Conservation (phyloP, 2,113 vertebrate species). For the Cyphomyrus discorhynchus region DNA sequence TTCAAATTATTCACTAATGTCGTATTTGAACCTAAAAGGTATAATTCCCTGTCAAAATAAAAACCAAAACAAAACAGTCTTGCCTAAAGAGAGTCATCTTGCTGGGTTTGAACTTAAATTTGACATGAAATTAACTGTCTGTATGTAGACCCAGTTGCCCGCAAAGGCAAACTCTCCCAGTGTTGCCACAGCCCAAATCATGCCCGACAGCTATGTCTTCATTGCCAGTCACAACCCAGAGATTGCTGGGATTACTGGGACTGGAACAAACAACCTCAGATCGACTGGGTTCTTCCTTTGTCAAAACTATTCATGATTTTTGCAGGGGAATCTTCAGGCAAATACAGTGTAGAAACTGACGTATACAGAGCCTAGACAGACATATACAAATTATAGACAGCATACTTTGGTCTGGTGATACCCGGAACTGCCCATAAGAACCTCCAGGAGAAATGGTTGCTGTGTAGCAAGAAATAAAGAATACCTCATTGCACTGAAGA, state of each 20-base stretch:
- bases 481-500: neutral
- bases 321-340: neutral
- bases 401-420: neutral
- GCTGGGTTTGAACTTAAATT: neutral
- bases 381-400: neutral
- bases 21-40: neutral
- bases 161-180: neutral
- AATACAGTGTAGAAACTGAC: neutral
- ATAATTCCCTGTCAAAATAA: neutral
- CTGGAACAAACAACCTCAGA: neutral
- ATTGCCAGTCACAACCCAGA: neutral
- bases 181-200: neutral
- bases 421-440: neutral
- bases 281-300: neutral
- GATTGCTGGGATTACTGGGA: neutral
- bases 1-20: conserved; percentile 4
- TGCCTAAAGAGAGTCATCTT: neutral
- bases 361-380: neutral
- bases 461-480: neutral
- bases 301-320: neutral
- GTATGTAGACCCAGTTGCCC: neutral
- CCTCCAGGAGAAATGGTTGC: neutral
- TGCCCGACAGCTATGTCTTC: neutral
- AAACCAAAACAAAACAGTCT: neutral
- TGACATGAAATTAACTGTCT: neutral